Conservation (phyloP, 92 coral and sea anemone species). For the Blastomussa wellsi region DNA sequence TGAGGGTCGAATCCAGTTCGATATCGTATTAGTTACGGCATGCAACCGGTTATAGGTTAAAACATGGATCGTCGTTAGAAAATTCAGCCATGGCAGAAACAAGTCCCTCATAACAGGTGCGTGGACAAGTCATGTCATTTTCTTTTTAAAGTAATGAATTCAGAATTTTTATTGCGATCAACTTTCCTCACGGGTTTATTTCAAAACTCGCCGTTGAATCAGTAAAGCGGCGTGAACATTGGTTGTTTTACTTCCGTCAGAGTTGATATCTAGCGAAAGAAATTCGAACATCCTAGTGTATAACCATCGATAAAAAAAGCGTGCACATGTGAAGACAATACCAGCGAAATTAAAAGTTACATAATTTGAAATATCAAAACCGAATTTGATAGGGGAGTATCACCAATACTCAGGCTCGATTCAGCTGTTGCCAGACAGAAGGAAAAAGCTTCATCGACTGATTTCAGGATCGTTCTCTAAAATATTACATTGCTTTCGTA, state of each 20-base stretch:
- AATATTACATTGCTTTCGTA: not conserved
- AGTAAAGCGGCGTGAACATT: not conserved
- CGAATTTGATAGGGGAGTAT: not conserved
- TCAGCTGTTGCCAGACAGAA: not conserved
- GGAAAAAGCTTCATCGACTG: not conserved
- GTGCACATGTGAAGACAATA: not conserved
- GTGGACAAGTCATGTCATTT: not conserved
- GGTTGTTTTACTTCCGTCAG: not conserved
- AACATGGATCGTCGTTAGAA: not conserved
- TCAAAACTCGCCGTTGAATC: not conserved
- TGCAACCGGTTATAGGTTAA: not conserved
- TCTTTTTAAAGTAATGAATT: not conserved
- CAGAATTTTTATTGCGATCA: conserved; percentile 3
- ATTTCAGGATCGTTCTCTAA: not conserved
- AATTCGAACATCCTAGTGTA: not conserved
- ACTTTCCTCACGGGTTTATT: not conserved
- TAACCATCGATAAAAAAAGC: not conserved
- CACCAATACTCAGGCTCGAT: too few species aligned
- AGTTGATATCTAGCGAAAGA: not conserved
- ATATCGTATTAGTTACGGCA: not conserved
- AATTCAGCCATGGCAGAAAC: not conserved
- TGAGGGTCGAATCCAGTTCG: not conserved
- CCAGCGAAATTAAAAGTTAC: not conserved
- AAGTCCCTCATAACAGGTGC: not conserved
- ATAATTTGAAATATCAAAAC: not conserved